Evolutionary conservation across 2,797 vertebrate genomes (phyloP).

Genomic region (Setipinna tenuifilis): DNA sequence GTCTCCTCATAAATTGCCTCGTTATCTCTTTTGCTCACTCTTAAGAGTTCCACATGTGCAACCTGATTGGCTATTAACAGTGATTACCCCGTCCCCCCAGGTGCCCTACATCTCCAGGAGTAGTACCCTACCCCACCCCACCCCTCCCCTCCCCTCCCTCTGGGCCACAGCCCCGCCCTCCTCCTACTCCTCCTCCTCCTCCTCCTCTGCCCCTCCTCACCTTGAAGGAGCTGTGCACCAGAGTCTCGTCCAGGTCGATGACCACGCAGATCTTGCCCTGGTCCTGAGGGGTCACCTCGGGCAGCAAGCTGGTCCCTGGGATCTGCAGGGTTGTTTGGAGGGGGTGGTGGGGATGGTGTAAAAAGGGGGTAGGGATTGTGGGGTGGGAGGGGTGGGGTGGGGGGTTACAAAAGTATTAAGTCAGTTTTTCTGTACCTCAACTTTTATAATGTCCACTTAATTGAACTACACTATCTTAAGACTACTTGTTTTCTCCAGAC

Average conservation of each 20-base stretch:
- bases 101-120: too few species aligned
- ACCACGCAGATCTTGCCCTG: slow-evolving; percentile 89
- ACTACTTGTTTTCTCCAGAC: background rate
- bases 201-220: slow-evolving; percentile 58
- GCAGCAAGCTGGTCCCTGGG: slow-evolving; percentile 72
- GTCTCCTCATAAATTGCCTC: too few species aligned
- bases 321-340: slow-evolving; percentile 57
- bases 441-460: background rate
- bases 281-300: slow-evolving; percentile 77
- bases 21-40: too few species aligned
- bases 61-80: background rate
- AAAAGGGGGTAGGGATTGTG: background rate
- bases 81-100: background rate
- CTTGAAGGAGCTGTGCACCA: slow-evolving; percentile 96
- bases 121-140: too few species aligned
- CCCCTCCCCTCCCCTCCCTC: too few species aligned
- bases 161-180: too few species aligned
- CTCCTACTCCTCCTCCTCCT: background rate
- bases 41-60: background rate
- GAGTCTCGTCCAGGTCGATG: slow-evolving; percentile 91
- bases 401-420: background rate
- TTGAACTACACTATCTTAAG: background rate
- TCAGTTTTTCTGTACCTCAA: background rate
- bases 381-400: background rate
- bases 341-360: background rate